Evolutionary conservation across 2,113 vertebrate genomes (phyloP), one percentile per base, ranked within the genome.

Genomic region (Cheirogaleus medius): DNA sequence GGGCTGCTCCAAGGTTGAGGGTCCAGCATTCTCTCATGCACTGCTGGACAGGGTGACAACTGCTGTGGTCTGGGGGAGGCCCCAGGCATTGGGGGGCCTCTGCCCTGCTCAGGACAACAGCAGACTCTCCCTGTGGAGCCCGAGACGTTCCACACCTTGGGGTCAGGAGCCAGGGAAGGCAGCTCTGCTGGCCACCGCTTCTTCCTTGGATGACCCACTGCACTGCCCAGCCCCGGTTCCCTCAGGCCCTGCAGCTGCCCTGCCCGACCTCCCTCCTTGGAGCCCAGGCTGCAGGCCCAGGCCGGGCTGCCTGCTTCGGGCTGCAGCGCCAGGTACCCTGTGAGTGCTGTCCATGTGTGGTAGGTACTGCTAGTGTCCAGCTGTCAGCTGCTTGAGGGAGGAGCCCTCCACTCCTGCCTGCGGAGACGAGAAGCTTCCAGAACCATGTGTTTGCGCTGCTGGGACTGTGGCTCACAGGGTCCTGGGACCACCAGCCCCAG

Each of bases 341-440:
- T 15, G 10, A 66, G 10, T 27, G 6, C 88, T 5, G 7, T 60
- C 42, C 2, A 14, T 3, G 1, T 1, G 0, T 42, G n/a, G 60
- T 17, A 47, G 32, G 13, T 20, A 17, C 13, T 34, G 13, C 32
- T 68, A 8, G 11, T 34, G 34, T 21, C 42, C 25, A 1, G 20
- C 10, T 3, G 2, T 32, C 8, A 1, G 25, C 81, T 63, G 44
- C 69, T 6, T 23, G 47, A 52, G 42, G 87, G 39, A 63, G 54
- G 37, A 32, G n/a, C 68, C 25, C n/a, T 20, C 27, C 44, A 49
- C 44, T 47, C 73, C 25, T 34, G 8, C 42, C 73, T 77, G 18
- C 18, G 12, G 47, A 52, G 29, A 52, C 32, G 1, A 78, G 32
- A 78, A 78, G 32, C 76, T 78, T 78, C 47, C 17, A 23, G 76